Evolutionary conservation across 2,797 vertebrate genomes (phyloP).

Genomic region (Arctocebus calabarensis): DNA sequence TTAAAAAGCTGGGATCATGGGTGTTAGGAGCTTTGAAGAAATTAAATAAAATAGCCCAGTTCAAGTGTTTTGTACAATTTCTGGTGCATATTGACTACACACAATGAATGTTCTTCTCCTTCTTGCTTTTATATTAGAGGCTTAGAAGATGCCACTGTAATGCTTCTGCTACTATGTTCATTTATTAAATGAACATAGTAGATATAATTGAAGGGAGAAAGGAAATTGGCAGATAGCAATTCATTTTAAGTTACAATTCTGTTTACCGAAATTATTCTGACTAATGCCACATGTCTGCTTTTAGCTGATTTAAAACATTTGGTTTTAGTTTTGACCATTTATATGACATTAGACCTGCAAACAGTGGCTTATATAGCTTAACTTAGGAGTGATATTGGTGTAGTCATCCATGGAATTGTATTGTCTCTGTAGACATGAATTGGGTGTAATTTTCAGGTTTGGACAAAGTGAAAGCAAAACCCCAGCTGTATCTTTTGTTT

Average conservation of each 20-base stretch:
- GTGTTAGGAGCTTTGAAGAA: constrained; percentile 53
- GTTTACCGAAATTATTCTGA: constrained; percentile 62
- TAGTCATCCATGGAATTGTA: constrained; percentile 77
- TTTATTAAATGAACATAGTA: constrained; percentile 61
- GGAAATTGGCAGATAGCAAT: constrained; percentile 60
- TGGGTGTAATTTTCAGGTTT: constrained; percentile 82
- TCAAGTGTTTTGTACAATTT: background rate
- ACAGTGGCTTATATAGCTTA: constrained; percentile 79
- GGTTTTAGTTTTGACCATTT: constrained; percentile 83
- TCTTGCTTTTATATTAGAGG: constrained; percentile 57
- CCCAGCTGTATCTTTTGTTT: constrained; percentile 80
- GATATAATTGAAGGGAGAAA: constrained; percentile 54
- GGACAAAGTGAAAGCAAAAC: constrained; percentile 79
- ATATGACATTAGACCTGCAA: constrained; percentile 84
- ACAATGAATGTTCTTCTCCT: background rate
- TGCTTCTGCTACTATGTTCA: constrained; percentile 33
- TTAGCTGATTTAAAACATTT: constrained; percentile 84
- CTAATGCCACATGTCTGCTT: constrained; percentile 64
- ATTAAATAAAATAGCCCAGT: background rate
- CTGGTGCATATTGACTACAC: background rate
- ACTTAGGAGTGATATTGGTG: constrained; percentile 80
- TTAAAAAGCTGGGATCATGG: background rate
- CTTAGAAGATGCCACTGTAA: constrained; percentile 17
- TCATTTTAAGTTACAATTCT: constrained; percentile 61
- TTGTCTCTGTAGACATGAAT: constrained; percentile 81